Evolutionary conservation across 2,797 vertebrate genomes (phyloP).

Genomic region (Gouania willdenowi): DNA sequence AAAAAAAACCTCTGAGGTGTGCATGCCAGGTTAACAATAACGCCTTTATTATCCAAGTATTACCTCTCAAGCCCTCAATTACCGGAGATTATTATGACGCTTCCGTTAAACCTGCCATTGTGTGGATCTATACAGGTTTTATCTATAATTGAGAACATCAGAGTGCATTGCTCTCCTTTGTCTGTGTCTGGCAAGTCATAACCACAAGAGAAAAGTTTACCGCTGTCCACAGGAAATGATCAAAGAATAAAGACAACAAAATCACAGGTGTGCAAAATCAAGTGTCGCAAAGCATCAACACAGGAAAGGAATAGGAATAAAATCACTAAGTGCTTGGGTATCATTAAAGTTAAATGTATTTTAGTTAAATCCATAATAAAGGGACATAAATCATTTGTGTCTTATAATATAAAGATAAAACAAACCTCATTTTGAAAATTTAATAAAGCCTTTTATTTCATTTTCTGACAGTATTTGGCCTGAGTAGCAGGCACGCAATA

Average conservation of each 20-base stretch:
- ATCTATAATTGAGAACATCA: constrained; percentile 43
- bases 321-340: too few relatives aligned
- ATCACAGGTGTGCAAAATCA: too few relatives aligned
- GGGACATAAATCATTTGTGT: too few relatives aligned
- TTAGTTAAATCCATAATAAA: too few relatives aligned
- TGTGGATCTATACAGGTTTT: constrained; percentile 52
- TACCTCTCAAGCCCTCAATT: constrained; percentile 66
- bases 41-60: constrained; percentile 37
- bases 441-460: too few relatives aligned
- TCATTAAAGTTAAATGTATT: too few relatives aligned
- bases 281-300: too few relatives aligned
- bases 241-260: constrained; percentile 37
- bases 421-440: too few relatives aligned
- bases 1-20: constrained; percentile 49
- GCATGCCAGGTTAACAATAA: constrained; percentile 60
- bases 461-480: too few relatives aligned
- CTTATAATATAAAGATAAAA: too few relatives aligned
- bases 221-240: constrained; percentile 57
- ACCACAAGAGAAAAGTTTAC: constrained; percentile 39
- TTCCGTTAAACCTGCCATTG: constrained; percentile 61
- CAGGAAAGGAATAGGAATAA: too few relatives aligned
- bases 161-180: constrained; percentile 54
- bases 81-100: constrained; percentile 58
- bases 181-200: constrained; percentile 41
- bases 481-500: too few relatives aligned